Percentiles rank a stretch among this genome's conserved stretches.
Evolutionary conservation across 1,140 invertebrate species (phyloP).

Genomic region (Drosophila repletoides): DNA sequence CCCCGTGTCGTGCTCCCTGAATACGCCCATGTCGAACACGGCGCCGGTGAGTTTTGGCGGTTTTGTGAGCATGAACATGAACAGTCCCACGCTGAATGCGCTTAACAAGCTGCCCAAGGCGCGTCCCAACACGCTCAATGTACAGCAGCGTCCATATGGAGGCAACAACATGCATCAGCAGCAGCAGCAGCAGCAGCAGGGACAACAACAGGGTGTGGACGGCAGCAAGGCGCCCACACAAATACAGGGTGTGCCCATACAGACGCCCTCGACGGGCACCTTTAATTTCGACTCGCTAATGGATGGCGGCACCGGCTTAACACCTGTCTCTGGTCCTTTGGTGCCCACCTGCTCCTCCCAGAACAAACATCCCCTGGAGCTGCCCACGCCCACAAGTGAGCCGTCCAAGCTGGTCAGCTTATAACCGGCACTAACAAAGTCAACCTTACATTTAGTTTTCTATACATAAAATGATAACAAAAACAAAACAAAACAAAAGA

Average conservation of each 20-base stretch:
- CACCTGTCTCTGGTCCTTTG: constrained; percentile 89
- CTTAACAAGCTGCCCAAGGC: constrained; percentile 82
- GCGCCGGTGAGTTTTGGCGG: constrained; percentile 53
- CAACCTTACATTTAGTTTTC: constrained; percentile 69
- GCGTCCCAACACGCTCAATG: constrained; percentile 86
- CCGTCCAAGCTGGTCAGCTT: constrained; percentile 89
- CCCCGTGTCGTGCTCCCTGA: constrained; percentile 54
- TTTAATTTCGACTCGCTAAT: constrained; percentile 96
- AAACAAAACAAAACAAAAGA: constrained; percentile 14
- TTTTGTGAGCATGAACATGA: constrained; percentile 39
- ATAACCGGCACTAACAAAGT: constrained; percentile 83
- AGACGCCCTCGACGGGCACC: constrained; percentile 92
- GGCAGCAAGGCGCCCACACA: constrained; percentile 83
- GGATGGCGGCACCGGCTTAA: constrained; percentile 95
- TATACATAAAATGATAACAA: too few species aligned
- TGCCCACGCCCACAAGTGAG: constrained; percentile 87
- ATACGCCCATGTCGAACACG: constrained; percentile 64
- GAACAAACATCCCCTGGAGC: constrained; percentile 86
- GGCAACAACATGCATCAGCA: too few species aligned
- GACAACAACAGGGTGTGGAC: constrained; percentile 19
- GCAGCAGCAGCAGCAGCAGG: too few species aligned
- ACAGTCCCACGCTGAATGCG: constrained; percentile 77
- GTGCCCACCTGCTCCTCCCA: constrained; percentile 87
- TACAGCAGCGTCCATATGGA: constrained; percentile 71
- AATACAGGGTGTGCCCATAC: constrained; percentile 91